Percentiles rank a stretch among this genome's conserved stretches.
Conservation (phyloP, 2,888 invertebrate genomes). For the Torymus auratus region DNA sequence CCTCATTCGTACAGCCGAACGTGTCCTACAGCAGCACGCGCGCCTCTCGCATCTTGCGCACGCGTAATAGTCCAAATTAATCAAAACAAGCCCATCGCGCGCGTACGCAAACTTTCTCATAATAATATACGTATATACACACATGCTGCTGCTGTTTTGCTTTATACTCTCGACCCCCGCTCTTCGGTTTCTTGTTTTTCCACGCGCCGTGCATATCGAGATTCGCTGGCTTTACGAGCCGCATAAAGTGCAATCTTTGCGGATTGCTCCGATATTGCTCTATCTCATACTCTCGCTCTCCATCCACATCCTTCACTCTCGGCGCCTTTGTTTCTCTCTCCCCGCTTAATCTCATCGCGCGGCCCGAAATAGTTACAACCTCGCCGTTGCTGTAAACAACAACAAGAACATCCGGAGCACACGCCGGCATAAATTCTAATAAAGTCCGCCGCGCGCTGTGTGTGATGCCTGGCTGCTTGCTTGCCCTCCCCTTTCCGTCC, state of each 20-base stretch:
- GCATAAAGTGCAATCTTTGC: conserved; percentile 53
- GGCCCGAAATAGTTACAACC: conserved; percentile 14
- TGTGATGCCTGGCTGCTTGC: too few relatives aligned
- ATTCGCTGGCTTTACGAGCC: conserved; percentile 46
- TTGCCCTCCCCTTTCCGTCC: too few relatives aligned
- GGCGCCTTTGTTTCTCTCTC: conserved; percentile 5
- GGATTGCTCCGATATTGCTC: conserved; percentile 45
- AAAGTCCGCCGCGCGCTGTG: conserved; percentile 17
- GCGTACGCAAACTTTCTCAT: too few relatives aligned
- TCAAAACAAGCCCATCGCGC: too few relatives aligned
- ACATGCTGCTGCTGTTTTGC: too few relatives aligned
- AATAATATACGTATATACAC: too few relatives aligned
- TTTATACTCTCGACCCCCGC: too few relatives aligned
- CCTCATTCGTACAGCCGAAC: not conserved
- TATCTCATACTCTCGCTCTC: not conserved
- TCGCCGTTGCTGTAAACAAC: not conserved
- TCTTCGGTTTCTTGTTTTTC: conserved; percentile 25
- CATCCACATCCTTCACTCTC: not conserved
- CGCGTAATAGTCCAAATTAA: too few relatives aligned
- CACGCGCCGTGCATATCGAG: conserved; percentile 34
- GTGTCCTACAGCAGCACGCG: too few relatives aligned
- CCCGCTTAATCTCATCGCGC: conserved; percentile 40
- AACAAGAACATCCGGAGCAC: not conserved
- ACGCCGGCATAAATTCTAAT: conserved; percentile 51
- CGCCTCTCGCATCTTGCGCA: too few relatives aligned